phyloP scores from a whole-genome alignment of 1,140 invertebrate genomes.

The Propsilocerus akamusi region DNA sequence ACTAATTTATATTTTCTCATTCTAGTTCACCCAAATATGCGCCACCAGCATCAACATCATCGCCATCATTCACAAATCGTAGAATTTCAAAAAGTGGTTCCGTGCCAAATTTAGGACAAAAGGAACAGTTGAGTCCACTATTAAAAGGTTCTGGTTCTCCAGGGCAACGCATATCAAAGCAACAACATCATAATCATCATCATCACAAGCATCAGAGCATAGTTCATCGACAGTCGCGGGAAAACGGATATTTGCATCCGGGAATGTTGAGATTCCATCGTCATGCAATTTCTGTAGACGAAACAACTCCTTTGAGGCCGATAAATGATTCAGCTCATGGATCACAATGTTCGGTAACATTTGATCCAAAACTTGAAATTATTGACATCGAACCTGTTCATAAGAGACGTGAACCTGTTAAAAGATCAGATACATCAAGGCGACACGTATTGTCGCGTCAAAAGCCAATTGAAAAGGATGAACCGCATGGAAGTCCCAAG shows the following conservation, averaged over 20 bases:
- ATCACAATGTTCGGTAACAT: constrained; percentile 47
- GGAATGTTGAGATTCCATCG: constrained; percentile 27
- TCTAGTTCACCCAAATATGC: constrained; percentile 10
- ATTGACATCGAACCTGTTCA: constrained; percentile 44
- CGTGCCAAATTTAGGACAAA: constrained; percentile 20
- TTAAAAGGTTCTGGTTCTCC: constrained; percentile 7
- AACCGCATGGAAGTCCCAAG: constrained; percentile 10
- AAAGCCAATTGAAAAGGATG: constrained; percentile 46
- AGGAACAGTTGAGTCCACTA: background rate
- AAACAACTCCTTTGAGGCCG: constrained; percentile 20
- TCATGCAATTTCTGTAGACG: constrained; percentile 50
- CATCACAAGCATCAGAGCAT: constrained; percentile 14
- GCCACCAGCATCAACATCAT: constrained; percentile 19
- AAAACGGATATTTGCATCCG: constrained; percentile 31
- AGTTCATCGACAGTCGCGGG: constrained; percentile 16
- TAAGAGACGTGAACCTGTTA: constrained; percentile 33
- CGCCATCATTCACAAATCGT: too few relatives aligned
- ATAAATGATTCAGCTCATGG: constrained; percentile 29
- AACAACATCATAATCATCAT: constrained; percentile 14
- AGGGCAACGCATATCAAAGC: constrained; percentile 12
- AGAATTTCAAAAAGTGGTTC: constrained; percentile 23
- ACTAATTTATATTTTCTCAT: too few relatives aligned
- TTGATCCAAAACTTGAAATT: constrained; percentile 45
- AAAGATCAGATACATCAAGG: constrained; percentile 42
- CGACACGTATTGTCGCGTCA: constrained; percentile 56